Percentiles rank a stretch among this genome's conserved stretches.
Evolutionary conservation across 2,797 vertebrate species (phyloP).

Genomic region (Smutsia temminckii): DNA sequence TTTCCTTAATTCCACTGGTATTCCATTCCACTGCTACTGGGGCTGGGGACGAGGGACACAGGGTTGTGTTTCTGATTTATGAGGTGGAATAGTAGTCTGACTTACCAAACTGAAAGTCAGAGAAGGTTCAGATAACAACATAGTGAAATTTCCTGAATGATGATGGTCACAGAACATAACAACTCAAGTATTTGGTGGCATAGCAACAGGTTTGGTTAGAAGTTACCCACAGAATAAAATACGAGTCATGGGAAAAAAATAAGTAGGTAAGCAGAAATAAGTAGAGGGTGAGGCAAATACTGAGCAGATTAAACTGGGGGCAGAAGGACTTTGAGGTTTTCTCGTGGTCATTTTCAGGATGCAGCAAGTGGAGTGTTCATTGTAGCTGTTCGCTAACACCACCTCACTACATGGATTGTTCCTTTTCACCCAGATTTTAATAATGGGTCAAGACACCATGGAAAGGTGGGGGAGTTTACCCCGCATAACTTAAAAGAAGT

Average conservation of each 20-base stretch:
- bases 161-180: neutral
- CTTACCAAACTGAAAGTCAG: constrained; percentile 60
- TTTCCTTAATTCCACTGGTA: constrained; percentile 60
- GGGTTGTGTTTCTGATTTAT: constrained; percentile 67
- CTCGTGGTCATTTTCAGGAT: neutral
- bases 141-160: constrained; percentile 41
- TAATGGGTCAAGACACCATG: neutral
- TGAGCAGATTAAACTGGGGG: neutral
- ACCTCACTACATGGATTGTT: neutral
- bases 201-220: neutral
- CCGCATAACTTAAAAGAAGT: neutral
- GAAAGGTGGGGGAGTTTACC: neutral
- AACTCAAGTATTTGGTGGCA: constrained; percentile 8
- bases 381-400: neutral
- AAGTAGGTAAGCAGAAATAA: neutral
- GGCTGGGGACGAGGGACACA: neutral
- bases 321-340: neutral
- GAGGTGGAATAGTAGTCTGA: constrained; percentile 54
- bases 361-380: neutral
- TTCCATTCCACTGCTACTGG: constrained; percentile 27
- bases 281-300: neutral
- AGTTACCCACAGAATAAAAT: neutral
- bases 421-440: neutral
- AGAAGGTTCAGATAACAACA: constrained; percentile 40
- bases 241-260: neutral